Conservation (phyloP, 2,888 invertebrate genomes). For the Clunio marinus region DNA sequence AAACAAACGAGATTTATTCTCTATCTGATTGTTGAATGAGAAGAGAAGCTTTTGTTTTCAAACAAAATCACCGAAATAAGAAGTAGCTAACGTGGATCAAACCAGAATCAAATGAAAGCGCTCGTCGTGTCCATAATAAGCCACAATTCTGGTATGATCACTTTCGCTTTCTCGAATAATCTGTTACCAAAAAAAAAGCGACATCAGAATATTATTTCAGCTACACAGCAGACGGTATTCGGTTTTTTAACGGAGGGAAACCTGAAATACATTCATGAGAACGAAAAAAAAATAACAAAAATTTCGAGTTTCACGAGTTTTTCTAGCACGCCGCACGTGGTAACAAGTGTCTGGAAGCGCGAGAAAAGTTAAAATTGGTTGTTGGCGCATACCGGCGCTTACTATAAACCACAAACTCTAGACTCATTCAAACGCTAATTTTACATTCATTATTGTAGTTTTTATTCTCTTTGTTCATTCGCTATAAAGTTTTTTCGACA, state of each 20-base stretch:
- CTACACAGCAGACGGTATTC: too few relatives aligned
- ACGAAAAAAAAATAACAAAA: not conserved
- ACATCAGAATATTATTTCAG: not conserved
- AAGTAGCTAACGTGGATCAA: constrained; percentile 8
- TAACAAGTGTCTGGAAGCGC: constrained; percentile 25
- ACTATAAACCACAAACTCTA: not conserved
- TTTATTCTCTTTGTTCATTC: not conserved
- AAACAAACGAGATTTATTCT: constrained; percentile 32
- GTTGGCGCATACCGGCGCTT: not conserved
- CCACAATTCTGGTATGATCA: constrained; percentile 27
- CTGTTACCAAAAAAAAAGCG: too few relatives aligned
- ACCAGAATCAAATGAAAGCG: not conserved
- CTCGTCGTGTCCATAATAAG: constrained; percentile 15
- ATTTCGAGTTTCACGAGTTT: constrained; percentile 35
- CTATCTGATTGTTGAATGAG: constrained; percentile 5
- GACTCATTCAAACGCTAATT: not conserved
- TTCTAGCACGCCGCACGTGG: constrained; percentile 3
- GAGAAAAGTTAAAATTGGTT: too few relatives aligned
- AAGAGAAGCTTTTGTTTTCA: not conserved
- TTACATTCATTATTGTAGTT: constrained; percentile 2
- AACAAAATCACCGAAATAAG: not conserved
- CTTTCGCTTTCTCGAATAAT: constrained; percentile 25
- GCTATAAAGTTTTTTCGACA: too few relatives aligned
- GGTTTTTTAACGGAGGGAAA: not conserved
- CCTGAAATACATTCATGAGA: not conserved